Evolutionary conservation across 2,888 invertebrate species (phyloP), one percentile per base, ranked within the genome.

Genomic region (Lacanobia oleracea): DNA sequence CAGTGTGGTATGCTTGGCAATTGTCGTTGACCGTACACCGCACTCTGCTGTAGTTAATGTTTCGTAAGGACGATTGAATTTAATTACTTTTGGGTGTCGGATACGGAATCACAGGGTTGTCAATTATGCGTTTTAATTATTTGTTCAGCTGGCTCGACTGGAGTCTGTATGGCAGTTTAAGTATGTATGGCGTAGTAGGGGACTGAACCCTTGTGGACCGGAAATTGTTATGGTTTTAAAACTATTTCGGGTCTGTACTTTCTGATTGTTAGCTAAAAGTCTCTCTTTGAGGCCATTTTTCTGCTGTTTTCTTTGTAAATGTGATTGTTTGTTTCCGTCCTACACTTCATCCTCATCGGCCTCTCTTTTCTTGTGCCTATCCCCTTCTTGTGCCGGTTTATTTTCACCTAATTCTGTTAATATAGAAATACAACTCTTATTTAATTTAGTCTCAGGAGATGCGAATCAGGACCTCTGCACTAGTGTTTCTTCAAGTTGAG

Each of bases 21-120:
- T 81, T 79, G 69, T 76, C 68, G 75, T 63, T 80, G 78, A 79
- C 85, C 82, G 78, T 79, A 74, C 70, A 75, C 72, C 63, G 60
- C 84, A 84, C 81, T 81, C 78, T 82, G 86, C 86, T 84, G 84
- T 84, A 87, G 76, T 90, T 89, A 91, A 91, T 90, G 90, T 89
- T 80, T 86, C 86, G 88, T 88, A 85, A 88, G 86, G 83, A 84
- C 86, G 85, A 89, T 90, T 90, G 89, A 91, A 90, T 91, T 89
- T 90, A 91, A 91, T 91, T 90, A 87, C 87, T 86, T 88, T 86
- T 75, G 85, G 82, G 84, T 77, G 87, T 83, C 80, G 83, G 84
- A 84, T 84, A 73, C 79, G 81, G 73, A 83, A 83, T 81, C 85
- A 62, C 69, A 73, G 81, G 83, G 80, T 66, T 84, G 77, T 79